These are phyloP conservation scores for Silvanus unidentatus DNA, from an alignment of 2,888 invertebrate species.

Conservation along the genomic window DNA sequence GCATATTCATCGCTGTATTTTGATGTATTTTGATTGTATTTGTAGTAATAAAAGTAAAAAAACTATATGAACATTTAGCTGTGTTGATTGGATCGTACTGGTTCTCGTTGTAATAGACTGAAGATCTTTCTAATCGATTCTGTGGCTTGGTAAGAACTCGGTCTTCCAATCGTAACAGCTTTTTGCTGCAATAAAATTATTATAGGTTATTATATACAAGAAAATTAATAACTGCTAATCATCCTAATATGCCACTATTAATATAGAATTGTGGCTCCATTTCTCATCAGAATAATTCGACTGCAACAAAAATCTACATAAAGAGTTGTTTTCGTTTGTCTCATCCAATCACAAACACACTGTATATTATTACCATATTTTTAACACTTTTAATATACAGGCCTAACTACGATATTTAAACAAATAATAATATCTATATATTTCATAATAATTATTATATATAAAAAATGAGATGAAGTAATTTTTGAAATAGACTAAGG, in stretches of 20 bases:
- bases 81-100: slow-evolving; percentile 10
- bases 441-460: slow-evolving; percentile 45
- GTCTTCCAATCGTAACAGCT: slow-evolving; percentile 5
- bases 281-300: slow-evolving; percentile 35
- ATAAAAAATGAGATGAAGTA: slow-evolving; percentile 32
- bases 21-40: slow-evolving; percentile 33
- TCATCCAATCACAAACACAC: slow-evolving; percentile 32
- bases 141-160: slow-evolving; percentile 3
- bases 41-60: slow-evolving; percentile 2
- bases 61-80: slow-evolving; percentile 14
- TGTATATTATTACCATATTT: slow-evolving; percentile 49
- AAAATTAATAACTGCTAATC: slow-evolving; percentile 1
- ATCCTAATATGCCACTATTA: slow-evolving; percentile 6
- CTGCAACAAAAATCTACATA: slow-evolving; percentile 32
- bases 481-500: slow-evolving; percentile 44
- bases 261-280: slow-evolving; percentile 26
- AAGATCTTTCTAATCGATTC: slow-evolving; percentile 1
- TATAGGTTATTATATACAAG: background rate
- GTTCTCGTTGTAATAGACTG: slow-evolving; percentile 10
- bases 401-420: slow-evolving; percentile 48
- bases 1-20: slow-evolving; percentile 39
- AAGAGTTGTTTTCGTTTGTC: too few relatives aligned
- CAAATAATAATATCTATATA: slow-evolving; percentile 45
- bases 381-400: slow-evolving; percentile 48
- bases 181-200: slow-evolving; percentile 8